Percentiles rank a stretch among this genome's conserved stretches.
Conservation (phyloP, 2,113 vertebrate species). For the Cebus imitator region DNA sequence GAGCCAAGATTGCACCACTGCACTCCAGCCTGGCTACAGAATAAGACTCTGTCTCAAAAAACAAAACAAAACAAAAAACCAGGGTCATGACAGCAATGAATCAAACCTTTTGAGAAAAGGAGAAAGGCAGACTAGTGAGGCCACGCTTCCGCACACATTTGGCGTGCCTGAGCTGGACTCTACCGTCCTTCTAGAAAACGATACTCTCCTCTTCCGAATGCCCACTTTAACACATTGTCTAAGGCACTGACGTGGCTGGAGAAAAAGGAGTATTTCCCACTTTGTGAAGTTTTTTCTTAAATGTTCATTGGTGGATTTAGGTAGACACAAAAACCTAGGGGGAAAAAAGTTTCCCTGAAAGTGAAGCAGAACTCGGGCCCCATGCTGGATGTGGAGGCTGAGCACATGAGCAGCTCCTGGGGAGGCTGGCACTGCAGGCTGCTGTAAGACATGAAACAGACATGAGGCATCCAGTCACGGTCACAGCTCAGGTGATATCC, state of each 20-base stretch:
- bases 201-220: conserved; percentile 13
- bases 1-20: too few relatives aligned
- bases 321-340: conserved; percentile 63
- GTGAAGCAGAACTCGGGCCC: not conserved
- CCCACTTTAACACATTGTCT: not conserved
- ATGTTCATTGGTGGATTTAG: conserved; percentile 72
- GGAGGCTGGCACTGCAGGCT: not conserved
- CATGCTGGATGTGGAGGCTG: too few relatives aligned
- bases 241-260: not conserved
- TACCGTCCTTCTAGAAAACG: conserved; percentile 73
- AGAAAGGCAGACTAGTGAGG: not conserved
- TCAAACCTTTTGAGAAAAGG: not conserved
- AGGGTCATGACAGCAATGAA: not conserved
- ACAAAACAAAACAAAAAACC: too few relatives aligned
- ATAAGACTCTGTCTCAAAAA: too few relatives aligned
- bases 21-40: too few relatives aligned
- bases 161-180: not conserved
- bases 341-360: conserved; percentile 48
- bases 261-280: conserved; percentile 35
- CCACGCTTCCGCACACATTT: fast-evolving
- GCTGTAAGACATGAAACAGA: too few relatives aligned
- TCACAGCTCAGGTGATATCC: not conserved
- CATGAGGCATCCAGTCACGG: fast-evolving
- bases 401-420: not conserved
- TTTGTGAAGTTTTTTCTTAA: conserved; percentile 68